Conservation (phyloP, 2,113 vertebrate genomes). For the Gambusia affinis region DNA sequence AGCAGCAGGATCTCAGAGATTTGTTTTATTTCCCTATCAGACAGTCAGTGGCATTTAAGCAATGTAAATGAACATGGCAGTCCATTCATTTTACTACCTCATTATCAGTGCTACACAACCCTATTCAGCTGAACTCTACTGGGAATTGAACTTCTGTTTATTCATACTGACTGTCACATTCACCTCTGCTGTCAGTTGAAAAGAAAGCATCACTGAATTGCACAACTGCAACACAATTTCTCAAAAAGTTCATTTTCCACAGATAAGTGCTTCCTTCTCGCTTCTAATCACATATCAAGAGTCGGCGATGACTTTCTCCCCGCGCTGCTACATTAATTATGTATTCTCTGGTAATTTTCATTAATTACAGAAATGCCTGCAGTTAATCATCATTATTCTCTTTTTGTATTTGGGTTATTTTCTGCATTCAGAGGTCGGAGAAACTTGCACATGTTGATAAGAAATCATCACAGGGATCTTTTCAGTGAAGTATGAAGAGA, state of each 20-base stretch:
- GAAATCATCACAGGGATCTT: slow-evolving; percentile 32
- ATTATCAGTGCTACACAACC: not conserved
- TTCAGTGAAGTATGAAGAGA: slow-evolving; percentile 36
- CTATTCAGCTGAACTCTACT: not conserved
- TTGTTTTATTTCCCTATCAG: not conserved
- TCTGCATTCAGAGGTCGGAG: slow-evolving; percentile 56
- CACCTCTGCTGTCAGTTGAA: not conserved
- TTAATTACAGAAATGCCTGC: slow-evolving; percentile 66
- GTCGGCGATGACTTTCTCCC: slow-evolving; percentile 57
- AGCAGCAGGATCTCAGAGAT: not conserved
- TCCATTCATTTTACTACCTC: not conserved
- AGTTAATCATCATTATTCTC: slow-evolving; percentile 73
- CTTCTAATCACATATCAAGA: slow-evolving; percentile 52
- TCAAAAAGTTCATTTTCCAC: slow-evolving; percentile 40
- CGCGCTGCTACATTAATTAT: slow-evolving; percentile 62
- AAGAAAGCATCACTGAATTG: slow-evolving; percentile 18
- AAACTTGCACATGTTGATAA: slow-evolving; percentile 56
- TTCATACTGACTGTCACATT: slow-evolving; percentile 6
- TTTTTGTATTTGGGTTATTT: slow-evolving; percentile 57
- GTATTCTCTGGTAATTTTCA: slow-evolving; percentile 68
- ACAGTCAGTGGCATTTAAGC: not conserved
- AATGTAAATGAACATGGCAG: not conserved
- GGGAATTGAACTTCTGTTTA: fast-evolving
- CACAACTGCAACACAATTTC: slow-evolving; percentile 24
- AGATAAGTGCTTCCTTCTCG: slow-evolving; percentile 42